These are phyloP conservation scores for Falco punctatus DNA, from an alignment of 2,113 vertebrate species.

Conservation along the genomic window DNA sequence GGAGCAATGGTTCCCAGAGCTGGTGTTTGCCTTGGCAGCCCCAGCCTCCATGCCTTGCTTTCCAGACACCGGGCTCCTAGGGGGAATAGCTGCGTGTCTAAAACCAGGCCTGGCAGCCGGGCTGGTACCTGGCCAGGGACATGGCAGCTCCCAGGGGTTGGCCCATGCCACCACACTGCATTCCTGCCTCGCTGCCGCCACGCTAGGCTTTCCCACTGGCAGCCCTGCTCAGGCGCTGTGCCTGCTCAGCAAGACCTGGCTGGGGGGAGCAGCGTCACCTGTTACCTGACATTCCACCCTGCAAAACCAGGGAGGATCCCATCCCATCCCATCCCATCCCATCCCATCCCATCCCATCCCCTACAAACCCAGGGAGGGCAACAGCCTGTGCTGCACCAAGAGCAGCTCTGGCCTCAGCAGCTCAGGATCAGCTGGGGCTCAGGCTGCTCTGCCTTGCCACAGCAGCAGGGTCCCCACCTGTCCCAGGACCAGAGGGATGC, in stretches of 20 bases:
- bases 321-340: not conserved
- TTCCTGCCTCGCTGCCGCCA: not conserved
- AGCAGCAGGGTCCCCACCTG: not conserved
- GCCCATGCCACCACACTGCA: rapidly evolving
- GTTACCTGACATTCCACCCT: not conserved
- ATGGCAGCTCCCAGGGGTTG: not conserved
- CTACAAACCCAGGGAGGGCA: not conserved
- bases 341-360: not conserved
- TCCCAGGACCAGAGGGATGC: not conserved
- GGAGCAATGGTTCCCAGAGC: not conserved
- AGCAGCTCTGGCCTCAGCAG: not conserved
- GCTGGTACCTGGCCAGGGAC: not conserved
- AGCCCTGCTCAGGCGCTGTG: rapidly evolving
- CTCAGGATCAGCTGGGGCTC: not conserved
- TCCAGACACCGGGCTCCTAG: not conserved
- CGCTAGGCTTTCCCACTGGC: not conserved
- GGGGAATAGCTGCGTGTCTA: not conserved
- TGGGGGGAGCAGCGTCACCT: not conserved
- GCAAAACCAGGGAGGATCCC: not conserved
- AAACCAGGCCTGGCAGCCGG: not conserved
- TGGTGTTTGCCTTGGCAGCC: slow-evolving; percentile 32
- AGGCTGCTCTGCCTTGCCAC: not conserved
- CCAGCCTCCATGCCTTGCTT: not conserved
- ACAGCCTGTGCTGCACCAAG: not conserved
- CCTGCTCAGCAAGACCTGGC: not conserved